Conservation (phyloP, 2,113 vertebrate genomes). For the Picathartes gymnocephalus region DNA sequence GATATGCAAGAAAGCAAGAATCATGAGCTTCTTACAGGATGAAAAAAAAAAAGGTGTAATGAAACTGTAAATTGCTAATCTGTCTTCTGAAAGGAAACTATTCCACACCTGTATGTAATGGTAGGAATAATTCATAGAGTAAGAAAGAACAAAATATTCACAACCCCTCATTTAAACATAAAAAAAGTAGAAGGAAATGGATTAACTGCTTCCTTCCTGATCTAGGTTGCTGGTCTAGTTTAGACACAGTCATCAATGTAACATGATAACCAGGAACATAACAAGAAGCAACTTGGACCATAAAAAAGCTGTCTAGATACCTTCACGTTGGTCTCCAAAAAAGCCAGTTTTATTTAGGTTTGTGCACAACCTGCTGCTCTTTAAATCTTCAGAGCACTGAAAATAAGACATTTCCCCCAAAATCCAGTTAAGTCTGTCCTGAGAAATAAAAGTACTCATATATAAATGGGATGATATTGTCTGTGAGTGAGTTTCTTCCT, state of each 20-base stretch:
- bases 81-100: not conserved
- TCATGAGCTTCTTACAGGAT: not conserved
- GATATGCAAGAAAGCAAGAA: not conserved
- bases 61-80: not conserved
- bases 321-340: not conserved
- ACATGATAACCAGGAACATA: not conserved
- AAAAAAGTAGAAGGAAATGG: conserved; percentile 12
- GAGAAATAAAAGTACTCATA: conserved; percentile 73
- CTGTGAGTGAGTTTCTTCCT: conserved; percentile 89
- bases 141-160: not conserved
- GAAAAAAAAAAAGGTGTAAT: not conserved
- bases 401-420: conserved; percentile 7
- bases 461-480: conserved; percentile 94
- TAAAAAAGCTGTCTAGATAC: conserved; percentile 33
- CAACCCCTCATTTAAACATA: not conserved
- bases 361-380: conserved; percentile 46
- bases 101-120: not conserved
- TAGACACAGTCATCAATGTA: not conserved
- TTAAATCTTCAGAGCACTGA: conserved; percentile 14
- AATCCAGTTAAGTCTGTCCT: conserved; percentile 40
- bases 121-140: not conserved
- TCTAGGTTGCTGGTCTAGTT: not conserved
- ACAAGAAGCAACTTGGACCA: conserved; percentile 12
- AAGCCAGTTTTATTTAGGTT: not conserved
- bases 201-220: conserved; percentile 2